Evolutionary conservation across 2,113 vertebrate genomes (phyloP).

Genomic region (Datnioides undecimradiatus): DNA sequence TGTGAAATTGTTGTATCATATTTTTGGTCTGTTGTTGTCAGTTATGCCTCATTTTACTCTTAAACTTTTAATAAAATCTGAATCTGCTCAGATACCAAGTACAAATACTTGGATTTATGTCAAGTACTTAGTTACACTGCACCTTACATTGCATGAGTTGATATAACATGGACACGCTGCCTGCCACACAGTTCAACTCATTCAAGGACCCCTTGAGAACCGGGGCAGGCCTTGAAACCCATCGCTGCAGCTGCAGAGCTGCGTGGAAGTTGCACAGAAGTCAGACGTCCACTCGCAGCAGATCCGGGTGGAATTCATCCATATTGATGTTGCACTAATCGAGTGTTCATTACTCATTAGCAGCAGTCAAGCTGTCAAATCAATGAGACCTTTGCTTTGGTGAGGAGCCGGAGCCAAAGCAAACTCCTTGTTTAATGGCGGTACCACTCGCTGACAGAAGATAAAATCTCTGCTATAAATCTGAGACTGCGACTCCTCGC

Average conservation of each 20-base stretch:
- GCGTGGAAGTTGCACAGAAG: not conserved
- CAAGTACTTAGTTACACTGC: too few relatives aligned
- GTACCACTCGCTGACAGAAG: not conserved
- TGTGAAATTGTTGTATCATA: too few relatives aligned
- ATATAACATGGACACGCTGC: not conserved
- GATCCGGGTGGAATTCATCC: slow-evolving; percentile 46
- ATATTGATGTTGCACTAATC: slow-evolving; percentile 55
- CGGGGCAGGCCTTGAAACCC: not conserved
- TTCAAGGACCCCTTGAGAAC: not conserved
- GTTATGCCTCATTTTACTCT: too few relatives aligned
- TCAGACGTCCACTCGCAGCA: slow-evolving; percentile 1
- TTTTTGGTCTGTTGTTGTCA: too few relatives aligned
- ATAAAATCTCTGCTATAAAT: slow-evolving; percentile 25
- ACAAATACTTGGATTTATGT: too few relatives aligned
- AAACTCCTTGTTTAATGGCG: slow-evolving; percentile 13
- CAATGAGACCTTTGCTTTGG: slow-evolving; percentile 45
- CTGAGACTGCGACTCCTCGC: not conserved
- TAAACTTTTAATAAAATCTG: too few relatives aligned
- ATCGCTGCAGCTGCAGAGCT: not conserved
- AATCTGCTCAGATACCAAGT: too few relatives aligned
- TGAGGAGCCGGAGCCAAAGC: slow-evolving; percentile 15
- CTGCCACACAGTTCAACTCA: not conserved
- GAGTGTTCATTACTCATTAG: slow-evolving; percentile 55
- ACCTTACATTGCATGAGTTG: too few relatives aligned
- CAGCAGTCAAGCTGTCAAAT: slow-evolving; percentile 48